Percentiles rank a stretch among this genome's conserved stretches.
Evolutionary conservation across 2,797 vertebrate genomes (phyloP).

Genomic region (Sciurus vulgaris): DNA sequence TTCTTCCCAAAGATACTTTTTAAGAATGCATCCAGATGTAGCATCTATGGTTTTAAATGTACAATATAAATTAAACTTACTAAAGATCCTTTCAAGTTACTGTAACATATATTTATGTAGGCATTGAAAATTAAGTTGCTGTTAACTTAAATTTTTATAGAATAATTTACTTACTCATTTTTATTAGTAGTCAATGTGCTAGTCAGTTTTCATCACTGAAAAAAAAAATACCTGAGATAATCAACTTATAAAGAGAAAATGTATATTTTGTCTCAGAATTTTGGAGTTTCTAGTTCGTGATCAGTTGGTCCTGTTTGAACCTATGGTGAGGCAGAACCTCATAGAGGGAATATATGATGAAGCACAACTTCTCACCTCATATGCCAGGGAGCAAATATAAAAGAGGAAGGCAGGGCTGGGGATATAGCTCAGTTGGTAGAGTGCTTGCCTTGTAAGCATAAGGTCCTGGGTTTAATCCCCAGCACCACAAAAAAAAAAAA

Average conservation of each 20-base stretch:
- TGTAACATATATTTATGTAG: background rate
- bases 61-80: background rate
- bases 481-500: too few relatives aligned
- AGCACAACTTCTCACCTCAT: background rate
- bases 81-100: slow-evolving; percentile 9
- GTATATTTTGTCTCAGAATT: background rate
- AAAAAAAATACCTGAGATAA: background rate
- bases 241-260: background rate
- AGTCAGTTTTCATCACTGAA: background rate
- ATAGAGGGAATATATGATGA: background rate
- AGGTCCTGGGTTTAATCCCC: too few relatives aligned
- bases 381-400: background rate
- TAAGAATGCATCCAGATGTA: background rate
- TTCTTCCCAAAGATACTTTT: background rate
- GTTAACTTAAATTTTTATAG: background rate
- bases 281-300: background rate
- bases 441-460: too few relatives aligned
- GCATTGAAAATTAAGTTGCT: slow-evolving; percentile 21
- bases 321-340: background rate
- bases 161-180: slow-evolving; percentile 35
- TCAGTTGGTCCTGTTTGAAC: background rate
- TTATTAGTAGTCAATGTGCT: background rate
- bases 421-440: too few relatives aligned
- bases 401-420: too few relatives aligned
- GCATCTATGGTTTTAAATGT: background rate